phyloP scores from a whole-genome alignment of 2,113 vertebrate species.

The Myotis lucifugus region DNA sequence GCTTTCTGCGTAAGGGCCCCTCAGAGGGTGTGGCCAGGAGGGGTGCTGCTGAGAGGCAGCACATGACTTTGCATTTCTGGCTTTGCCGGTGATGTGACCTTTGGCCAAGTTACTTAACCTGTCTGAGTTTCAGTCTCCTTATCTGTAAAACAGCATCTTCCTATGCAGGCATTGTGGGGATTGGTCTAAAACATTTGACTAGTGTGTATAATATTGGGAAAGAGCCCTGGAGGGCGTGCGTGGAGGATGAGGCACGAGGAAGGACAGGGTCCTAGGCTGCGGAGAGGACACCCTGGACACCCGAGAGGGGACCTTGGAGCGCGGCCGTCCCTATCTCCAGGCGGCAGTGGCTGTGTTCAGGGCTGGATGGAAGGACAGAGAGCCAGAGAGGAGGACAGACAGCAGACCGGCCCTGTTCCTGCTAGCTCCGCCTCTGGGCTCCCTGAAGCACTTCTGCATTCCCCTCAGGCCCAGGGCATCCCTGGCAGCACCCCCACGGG shows the following conservation, averaged over 20 bases:
- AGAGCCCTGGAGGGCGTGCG: no score
- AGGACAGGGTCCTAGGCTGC: no score
- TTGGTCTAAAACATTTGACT: neutral
- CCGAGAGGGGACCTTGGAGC: neutral
- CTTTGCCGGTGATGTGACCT: slow-evolving; percentile 3
- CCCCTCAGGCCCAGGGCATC: neutral
- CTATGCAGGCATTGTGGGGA: neutral
- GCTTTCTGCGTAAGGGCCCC: neutral
- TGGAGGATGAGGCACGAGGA: neutral
- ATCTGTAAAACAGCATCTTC: neutral
- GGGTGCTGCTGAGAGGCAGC: neutral
- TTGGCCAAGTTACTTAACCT: neutral
- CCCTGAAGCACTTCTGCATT: neutral
- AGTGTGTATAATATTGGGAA: neutral
- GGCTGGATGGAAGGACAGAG: neutral
- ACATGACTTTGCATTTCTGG: slow-evolving; percentile 24
- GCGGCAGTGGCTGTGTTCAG: neutral
- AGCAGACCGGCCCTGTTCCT: neutral
- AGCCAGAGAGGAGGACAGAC: neutral
- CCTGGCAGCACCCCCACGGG: neutral
- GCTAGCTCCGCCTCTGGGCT: neutral
- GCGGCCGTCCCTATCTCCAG: neutral
- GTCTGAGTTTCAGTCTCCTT: slow-evolving; percentile 7
- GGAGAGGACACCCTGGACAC: neutral
- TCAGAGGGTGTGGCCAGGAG: neutral